These are phyloP conservation scores for Enoplosus armatus DNA, from an alignment of 2,797 vertebrate species.

Conservation along the genomic window DNA sequence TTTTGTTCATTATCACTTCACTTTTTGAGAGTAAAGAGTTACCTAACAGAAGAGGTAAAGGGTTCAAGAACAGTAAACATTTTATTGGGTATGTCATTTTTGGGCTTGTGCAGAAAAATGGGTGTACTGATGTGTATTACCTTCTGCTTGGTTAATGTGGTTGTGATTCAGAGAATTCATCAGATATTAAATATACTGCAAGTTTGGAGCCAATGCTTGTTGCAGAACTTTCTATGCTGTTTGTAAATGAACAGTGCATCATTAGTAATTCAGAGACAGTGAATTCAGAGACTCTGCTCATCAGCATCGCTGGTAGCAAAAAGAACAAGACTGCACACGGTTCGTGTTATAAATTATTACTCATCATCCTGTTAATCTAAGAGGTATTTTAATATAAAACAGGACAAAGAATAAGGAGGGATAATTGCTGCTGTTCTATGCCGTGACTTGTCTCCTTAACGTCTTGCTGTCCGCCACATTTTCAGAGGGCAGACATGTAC, in stretches of 20 bases:
- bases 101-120: background rate
- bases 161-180: background rate
- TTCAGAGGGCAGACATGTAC: conserved; percentile 33
- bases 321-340: conserved; percentile 72
- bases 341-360: conserved; percentile 55
- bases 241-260: background rate
- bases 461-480: conserved; percentile 39
- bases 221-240: conserved; percentile 11
- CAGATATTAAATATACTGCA: background rate
- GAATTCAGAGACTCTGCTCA: background rate
- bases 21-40: background rate
- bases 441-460: conserved; percentile 63
- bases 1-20: background rate
- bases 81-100: background rate
- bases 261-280: background rate
- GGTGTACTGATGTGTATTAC: no score
- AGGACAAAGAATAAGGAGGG: conserved; percentile 43
- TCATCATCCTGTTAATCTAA: conserved; percentile 58
- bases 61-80: background rate
- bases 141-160: background rate
- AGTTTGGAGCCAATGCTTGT: background rate
- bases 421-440: conserved; percentile 58
- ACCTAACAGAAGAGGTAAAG: background rate
- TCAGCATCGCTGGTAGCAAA: conserved; percentile 13
- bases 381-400: conserved; percentile 55